These are phyloP conservation scores for Ictalurus furcatus DNA, from an alignment of 2,113 vertebrate genomes.

Conservation along the genomic window DNA sequence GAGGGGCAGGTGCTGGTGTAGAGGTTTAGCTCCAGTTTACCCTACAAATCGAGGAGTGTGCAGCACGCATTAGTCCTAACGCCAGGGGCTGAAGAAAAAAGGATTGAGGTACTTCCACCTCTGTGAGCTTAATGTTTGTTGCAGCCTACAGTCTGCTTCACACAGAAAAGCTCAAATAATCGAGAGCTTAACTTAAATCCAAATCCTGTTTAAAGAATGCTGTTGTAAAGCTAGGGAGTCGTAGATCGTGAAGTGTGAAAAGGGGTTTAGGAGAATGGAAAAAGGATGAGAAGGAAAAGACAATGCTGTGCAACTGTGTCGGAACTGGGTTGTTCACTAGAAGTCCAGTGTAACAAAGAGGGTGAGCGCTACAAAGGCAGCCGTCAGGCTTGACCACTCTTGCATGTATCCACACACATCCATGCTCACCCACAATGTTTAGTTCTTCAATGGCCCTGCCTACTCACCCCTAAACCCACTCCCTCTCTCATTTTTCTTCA, in stretches of 20 bases:
- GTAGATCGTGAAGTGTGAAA: constrained; percentile 28
- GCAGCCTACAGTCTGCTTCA: constrained; percentile 6
- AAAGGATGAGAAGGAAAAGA: constrained; percentile 8
- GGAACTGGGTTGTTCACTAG: constrained; percentile 34
- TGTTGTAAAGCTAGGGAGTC: constrained; percentile 23
- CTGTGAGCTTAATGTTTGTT: constrained; percentile 10
- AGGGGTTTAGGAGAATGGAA: constrained; percentile 3
- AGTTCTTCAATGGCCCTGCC: constrained; percentile 36
- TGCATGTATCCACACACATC: constrained; percentile 37
- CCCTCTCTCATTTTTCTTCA: constrained; percentile 19
- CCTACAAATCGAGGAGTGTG: constrained; percentile 1
- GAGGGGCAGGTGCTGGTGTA: constrained; percentile 32
- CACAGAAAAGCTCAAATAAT: constrained; percentile 13
- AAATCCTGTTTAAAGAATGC: constrained; percentile 22
- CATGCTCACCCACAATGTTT: constrained; percentile 36
- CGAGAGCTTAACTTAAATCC: constrained; percentile 31
- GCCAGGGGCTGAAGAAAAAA: constrained; percentile 5
- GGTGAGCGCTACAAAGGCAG: constrained; percentile 20
- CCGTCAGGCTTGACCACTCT: constrained; percentile 41
- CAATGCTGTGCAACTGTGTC: constrained; percentile 35
- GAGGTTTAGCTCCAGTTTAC: not conserved
- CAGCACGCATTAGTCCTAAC: constrained; percentile 8
- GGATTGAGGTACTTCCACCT: constrained; percentile 12
- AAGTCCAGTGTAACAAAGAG: constrained; percentile 33
- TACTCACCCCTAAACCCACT: constrained; percentile 32